phyloP scores from a whole-genome alignment of 2,888 invertebrate genomes.

The Cataglyphis albicans region DNA sequence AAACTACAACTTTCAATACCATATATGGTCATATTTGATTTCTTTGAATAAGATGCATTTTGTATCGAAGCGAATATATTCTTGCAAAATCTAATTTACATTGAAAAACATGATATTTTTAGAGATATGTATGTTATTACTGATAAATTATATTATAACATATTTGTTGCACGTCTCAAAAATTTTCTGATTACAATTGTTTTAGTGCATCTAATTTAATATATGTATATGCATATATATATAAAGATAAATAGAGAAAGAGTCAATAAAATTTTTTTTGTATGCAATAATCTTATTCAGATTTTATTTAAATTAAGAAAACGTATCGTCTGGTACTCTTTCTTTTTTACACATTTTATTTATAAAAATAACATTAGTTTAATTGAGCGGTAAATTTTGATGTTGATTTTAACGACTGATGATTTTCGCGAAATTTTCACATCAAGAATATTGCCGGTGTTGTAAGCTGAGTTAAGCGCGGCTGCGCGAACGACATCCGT shows the following conservation, averaged over 20 bases:
- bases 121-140: not conserved
- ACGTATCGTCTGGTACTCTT: not conserved
- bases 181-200: not conserved
- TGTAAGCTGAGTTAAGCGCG: slow-evolving; percentile 55
- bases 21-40: slow-evolving; percentile 21
- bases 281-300: not conserved
- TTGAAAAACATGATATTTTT: slow-evolving; percentile 17
- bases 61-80: not conserved
- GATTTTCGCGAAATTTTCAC: slow-evolving; percentile 45
- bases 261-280: not conserved
- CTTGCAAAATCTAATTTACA: slow-evolving; percentile 18
- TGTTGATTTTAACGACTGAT: not conserved
- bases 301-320: not conserved
- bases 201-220: not conserved
- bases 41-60: slow-evolving; percentile 18
- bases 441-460: slow-evolving; percentile 44
- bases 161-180: not conserved
- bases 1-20: slow-evolving; percentile 35
- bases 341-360: not conserved
- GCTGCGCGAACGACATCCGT: slow-evolving; percentile 69
- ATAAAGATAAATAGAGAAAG: not conserved
- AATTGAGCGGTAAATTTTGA: not conserved
- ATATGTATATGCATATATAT: not conserved
- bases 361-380: not conserved
- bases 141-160: slow-evolving; percentile 29